Evolutionary conservation across 2,888 invertebrate species (phyloP).

Genomic region (Dryobotodes eremita): DNA sequence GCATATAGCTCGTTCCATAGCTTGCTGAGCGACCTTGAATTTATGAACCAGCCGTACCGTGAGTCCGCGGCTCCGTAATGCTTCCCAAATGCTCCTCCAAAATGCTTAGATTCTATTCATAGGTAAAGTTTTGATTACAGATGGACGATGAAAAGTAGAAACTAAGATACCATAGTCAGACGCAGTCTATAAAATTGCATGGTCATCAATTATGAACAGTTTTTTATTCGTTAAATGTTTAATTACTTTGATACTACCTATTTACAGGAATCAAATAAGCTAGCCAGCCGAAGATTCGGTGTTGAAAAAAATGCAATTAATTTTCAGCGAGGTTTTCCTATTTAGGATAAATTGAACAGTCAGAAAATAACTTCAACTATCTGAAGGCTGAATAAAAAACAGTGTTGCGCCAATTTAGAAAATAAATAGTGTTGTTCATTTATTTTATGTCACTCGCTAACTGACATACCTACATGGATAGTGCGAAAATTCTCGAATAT

Average conservation of each 20-base stretch:
- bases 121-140: neutral
- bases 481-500: constrained; percentile 48
- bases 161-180: neutral
- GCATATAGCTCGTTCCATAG: neutral
- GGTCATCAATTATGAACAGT: neutral
- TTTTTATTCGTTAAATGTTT: constrained; percentile 38
- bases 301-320: constrained; percentile 16
- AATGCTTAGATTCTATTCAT: neutral
- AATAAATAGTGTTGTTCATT: constrained; percentile 19
- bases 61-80: neutral
- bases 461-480: neutral
- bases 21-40: neutral
- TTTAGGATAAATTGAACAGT: neutral
- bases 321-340: neutral
- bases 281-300: neutral
- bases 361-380: neutral
- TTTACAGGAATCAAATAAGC: neutral
- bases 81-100: neutral
- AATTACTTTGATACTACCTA: constrained; percentile 18
- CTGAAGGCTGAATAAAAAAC: constrained; percentile 9
- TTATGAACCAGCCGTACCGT: neutral
- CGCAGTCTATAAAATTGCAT: neutral
- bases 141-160: too few species aligned
- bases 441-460: constrained; percentile 1
- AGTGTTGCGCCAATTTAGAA: neutral